Percentiles rank a stretch among this genome's conserved stretches.
phyloP scores from a whole-genome alignment of 2,888 invertebrate species.

The Watsonalla cultraria region DNA sequence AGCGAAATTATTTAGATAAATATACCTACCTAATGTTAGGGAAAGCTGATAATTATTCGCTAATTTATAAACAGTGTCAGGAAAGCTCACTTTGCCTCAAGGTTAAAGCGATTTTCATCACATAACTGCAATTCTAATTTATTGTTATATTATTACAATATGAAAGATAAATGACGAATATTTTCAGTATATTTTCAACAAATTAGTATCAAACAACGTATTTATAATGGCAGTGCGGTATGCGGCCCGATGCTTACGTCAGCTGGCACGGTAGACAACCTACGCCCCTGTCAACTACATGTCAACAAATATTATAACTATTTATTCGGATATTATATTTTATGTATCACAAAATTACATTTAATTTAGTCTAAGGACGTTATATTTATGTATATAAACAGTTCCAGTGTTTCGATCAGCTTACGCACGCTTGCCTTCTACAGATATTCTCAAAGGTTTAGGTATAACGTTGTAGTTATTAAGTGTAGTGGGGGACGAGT shows the following conservation, averaged over 20 bases:
- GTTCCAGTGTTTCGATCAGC: constrained; percentile 64
- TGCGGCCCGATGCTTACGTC: constrained; percentile 33
- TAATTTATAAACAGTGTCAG: too few species aligned
- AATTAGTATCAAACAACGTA: neutral
- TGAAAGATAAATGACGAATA: neutral
- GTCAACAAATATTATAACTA: constrained; percentile 42
- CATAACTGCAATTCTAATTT: too few species aligned
- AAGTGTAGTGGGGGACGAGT: constrained; percentile 10
- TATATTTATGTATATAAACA: constrained; percentile 23
- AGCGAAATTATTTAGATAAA: too few species aligned
- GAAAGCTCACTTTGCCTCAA: too few species aligned
- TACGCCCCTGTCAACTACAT: constrained; percentile 35
- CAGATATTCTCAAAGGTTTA: constrained; percentile 11
- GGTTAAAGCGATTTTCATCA: too few species aligned
- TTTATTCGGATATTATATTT: constrained; percentile 50
- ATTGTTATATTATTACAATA: too few species aligned
- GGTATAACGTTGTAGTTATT: neutral
- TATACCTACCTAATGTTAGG: too few species aligned
- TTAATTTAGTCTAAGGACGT: constrained; percentile 45
- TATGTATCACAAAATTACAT: constrained; percentile 52
- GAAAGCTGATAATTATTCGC: too few species aligned
- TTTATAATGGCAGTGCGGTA: neutral
- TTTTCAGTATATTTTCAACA: neutral
- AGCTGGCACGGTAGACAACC: constrained; percentile 36
- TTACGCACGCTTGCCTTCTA: constrained; percentile 30